Evolutionary conservation across 2,797 vertebrate genomes (phyloP).

Genomic region (Gallinago nigripennis): DNA sequence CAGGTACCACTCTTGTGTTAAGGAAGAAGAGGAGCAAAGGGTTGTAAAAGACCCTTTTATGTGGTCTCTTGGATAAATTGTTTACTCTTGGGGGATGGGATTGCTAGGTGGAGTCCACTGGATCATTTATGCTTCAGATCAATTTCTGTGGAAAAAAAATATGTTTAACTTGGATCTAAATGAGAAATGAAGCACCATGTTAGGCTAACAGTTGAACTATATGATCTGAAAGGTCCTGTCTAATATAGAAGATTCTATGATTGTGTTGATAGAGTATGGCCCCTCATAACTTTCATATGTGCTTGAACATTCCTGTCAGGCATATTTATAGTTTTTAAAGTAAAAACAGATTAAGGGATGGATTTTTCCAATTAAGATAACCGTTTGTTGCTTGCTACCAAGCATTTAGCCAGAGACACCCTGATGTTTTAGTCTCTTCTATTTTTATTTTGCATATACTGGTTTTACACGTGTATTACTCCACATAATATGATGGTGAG

Average conservation of each 20-base stretch:
- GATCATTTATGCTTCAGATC: conserved; percentile 4
- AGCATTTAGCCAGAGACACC: not conserved
- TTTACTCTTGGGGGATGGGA: not conserved
- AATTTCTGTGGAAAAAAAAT: not conserved
- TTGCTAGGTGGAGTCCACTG: not conserved
- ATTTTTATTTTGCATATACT: not conserved
- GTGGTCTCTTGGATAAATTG: not conserved
- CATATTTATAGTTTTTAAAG: conserved; percentile 25
- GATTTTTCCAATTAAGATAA: conserved; percentile 52
- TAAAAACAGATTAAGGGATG: conserved; percentile 32
- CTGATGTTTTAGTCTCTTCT: not conserved
- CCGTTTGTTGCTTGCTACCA: conserved; percentile 16
- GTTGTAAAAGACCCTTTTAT: not conserved
- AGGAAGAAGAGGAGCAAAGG: not conserved
- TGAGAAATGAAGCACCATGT: not conserved
- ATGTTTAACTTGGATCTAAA: not conserved
- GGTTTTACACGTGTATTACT: not conserved
- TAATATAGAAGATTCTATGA: too few relatives aligned
- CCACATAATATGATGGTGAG: not conserved
- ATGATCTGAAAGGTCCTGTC: too few relatives aligned
- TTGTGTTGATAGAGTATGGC: not conserved
- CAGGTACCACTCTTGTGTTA: not conserved
- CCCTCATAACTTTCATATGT: not conserved
- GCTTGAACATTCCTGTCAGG: not conserved
- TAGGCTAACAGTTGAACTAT: too few relatives aligned